Evolutionary conservation across 1,140 invertebrate species (phyloP).

Genomic region (Argopecten irradians): DNA sequence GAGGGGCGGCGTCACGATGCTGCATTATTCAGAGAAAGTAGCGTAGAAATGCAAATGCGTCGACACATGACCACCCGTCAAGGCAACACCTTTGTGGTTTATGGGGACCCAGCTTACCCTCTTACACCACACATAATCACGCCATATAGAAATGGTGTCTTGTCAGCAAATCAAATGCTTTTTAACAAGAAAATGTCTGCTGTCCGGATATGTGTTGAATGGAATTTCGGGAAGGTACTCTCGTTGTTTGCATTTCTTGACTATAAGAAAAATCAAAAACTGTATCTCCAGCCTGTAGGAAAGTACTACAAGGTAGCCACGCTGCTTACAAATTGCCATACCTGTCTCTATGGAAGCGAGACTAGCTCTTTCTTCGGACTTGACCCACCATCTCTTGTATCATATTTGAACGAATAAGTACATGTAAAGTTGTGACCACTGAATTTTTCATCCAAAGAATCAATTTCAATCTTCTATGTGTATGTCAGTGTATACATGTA

Average conservation of each 20-base stretch:
- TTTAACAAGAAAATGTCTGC: slow-evolving; percentile 39
- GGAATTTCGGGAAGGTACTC: slow-evolving; percentile 30
- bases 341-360: slow-evolving; percentile 36
- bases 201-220: slow-evolving; percentile 35
- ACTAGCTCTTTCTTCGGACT: no score
- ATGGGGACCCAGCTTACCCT: slow-evolving; percentile 33
- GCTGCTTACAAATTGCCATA: slow-evolving; percentile 36
- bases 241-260: slow-evolving; percentile 35
- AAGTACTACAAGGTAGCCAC: slow-evolving; percentile 39
- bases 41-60: neutral
- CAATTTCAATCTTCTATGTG: no score
- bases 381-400: no score
- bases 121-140: neutral
- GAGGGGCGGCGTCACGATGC: slow-evolving; percentile 34
- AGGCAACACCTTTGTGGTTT: neutral
- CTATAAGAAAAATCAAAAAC: slow-evolving; percentile 38
- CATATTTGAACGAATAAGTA: no score
- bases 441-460: no score
- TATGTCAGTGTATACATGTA: no score
- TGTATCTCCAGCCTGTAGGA: slow-evolving; percentile 41
- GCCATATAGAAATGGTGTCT: slow-evolving; percentile 1
- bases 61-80: neutral
- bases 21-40: slow-evolving; percentile 26
- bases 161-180: neutral
- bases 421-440: no score